Evolutionary conservation across 2,797 vertebrate species (phyloP).

Genomic region (Chanos chanos): DNA sequence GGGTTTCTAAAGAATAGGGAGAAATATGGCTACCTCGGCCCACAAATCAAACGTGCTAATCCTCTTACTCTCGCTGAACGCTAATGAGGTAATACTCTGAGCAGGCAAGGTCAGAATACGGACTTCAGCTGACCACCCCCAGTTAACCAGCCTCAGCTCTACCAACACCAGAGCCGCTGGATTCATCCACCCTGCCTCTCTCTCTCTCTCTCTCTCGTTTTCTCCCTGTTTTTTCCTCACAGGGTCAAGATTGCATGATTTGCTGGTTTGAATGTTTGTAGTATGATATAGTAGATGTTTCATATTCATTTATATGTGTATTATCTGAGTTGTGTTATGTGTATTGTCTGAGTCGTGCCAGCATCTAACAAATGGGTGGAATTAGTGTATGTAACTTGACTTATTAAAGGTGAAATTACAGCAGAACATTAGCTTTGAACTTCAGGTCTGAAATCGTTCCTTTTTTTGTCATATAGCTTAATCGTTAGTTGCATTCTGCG

Average conservation of each 20-base stretch:
- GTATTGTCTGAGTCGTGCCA: too few species aligned
- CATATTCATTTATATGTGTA: too few species aligned
- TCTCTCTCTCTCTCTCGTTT: conserved; percentile 5
- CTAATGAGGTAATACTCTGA: conserved; percentile 63
- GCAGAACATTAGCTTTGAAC: too few species aligned
- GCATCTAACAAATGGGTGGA: too few species aligned
- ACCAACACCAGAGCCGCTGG: conserved; percentile 5
- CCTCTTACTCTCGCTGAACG: conserved; percentile 56
- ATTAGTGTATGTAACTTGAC: too few species aligned
- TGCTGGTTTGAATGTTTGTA: not conserved
- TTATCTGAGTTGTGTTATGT: too few species aligned
- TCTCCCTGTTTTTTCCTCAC: not conserved
- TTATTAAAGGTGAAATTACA: too few species aligned
- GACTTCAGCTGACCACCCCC: not conserved
- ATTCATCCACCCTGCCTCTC: not conserved
- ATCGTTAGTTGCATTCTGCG: too few species aligned
- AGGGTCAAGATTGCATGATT: not conserved
- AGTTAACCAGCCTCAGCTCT: not conserved
- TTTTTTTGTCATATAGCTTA: too few species aligned
- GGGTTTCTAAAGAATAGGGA: not conserved
- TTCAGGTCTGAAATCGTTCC: too few species aligned
- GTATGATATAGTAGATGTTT: too few species aligned
- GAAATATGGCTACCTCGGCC: not conserved
- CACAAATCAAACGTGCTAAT: conserved; percentile 33
- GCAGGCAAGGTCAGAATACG: conserved; percentile 55